Percentiles rank a stretch among this genome's conserved stretches.
Conservation (phyloP, 1,140 invertebrate genomes). For the Musca domestica region DNA sequence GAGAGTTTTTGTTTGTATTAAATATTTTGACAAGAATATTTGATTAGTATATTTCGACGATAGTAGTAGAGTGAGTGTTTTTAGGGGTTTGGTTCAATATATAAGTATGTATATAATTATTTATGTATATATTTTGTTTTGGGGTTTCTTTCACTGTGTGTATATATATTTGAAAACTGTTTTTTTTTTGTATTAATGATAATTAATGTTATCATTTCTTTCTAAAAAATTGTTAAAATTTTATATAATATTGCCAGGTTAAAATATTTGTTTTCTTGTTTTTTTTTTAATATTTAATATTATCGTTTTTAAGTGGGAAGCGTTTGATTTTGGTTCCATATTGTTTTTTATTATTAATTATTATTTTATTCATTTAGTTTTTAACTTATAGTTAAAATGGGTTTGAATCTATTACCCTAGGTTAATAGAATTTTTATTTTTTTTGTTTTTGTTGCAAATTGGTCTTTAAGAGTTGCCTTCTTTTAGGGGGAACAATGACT, state of each 20-base stretch:
- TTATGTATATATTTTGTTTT: conserved; percentile 4
- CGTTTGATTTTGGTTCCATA: conserved; percentile 53
- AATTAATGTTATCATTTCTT: not conserved
- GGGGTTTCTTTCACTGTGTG: too few species aligned
- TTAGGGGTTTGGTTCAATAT: not conserved
- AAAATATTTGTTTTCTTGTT: conserved; percentile 20
- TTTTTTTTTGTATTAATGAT: not conserved
- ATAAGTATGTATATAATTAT: conserved; percentile 11
- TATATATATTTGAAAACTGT: not conserved
- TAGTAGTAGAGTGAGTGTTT: conserved; percentile 1
- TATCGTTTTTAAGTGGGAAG: conserved; percentile 53
- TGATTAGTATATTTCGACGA: conserved; percentile 1
- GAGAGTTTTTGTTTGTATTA: not conserved
- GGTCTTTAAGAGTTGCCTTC: not conserved
- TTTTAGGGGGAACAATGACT: too few species aligned
- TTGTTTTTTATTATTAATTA: conserved; percentile 30
- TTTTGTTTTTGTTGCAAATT: not conserved
- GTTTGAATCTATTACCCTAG: not conserved
- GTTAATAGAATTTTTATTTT: too few species aligned
- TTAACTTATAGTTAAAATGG: not conserved
- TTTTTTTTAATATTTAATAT: conserved; percentile 40
- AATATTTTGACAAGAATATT: not conserved
- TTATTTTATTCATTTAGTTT: conserved; percentile 5
- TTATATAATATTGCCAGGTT: conserved; percentile 23
- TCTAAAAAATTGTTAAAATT: conserved; percentile 28